Conservation (phyloP, 1,140 invertebrate species). For the Diplogasteroides magnus region DNA sequence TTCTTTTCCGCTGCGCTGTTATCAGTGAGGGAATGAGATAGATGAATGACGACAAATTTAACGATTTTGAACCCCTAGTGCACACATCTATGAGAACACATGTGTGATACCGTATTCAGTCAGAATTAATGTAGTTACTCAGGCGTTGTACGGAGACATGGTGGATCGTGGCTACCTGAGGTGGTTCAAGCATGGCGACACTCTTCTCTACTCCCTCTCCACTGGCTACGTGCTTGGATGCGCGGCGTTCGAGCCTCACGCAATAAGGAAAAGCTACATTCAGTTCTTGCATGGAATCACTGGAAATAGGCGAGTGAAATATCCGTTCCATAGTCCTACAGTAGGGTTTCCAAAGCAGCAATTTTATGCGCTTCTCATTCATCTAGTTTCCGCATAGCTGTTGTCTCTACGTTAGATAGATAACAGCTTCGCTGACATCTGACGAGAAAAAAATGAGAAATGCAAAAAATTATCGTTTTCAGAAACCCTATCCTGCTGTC, state of each 20-base stretch:
- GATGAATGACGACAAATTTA: too few species aligned
- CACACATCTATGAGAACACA: background rate
- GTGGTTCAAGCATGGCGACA: conserved; percentile 37
- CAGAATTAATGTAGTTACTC: conserved; percentile 9
- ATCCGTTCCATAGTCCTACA: too few species aligned
- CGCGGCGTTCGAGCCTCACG: conserved; percentile 44
- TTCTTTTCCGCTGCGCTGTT: background rate
- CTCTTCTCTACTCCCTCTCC: conserved; percentile 40
- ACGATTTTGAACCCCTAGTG: too few species aligned
- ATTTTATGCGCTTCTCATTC: too few species aligned
- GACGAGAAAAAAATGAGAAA: too few species aligned
- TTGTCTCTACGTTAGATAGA: too few species aligned
- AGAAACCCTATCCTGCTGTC: too few species aligned
- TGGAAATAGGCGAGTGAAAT: conserved; percentile 38
- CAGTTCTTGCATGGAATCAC: conserved; percentile 44
- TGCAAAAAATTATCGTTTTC: too few species aligned
- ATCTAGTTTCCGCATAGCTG: too few species aligned
- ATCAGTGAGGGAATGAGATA: too few species aligned
- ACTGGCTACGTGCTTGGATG: conserved; percentile 46
- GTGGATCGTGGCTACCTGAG: conserved; percentile 37
- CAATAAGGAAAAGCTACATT: conserved; percentile 41
- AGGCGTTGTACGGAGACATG: conserved; percentile 43
- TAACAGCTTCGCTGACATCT: too few species aligned
- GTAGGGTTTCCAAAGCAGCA: too few species aligned
- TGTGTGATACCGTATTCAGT: background rate